Evolutionary conservation across 2,113 vertebrate genomes (phyloP).

Genomic region (Vimba vimba): DNA sequence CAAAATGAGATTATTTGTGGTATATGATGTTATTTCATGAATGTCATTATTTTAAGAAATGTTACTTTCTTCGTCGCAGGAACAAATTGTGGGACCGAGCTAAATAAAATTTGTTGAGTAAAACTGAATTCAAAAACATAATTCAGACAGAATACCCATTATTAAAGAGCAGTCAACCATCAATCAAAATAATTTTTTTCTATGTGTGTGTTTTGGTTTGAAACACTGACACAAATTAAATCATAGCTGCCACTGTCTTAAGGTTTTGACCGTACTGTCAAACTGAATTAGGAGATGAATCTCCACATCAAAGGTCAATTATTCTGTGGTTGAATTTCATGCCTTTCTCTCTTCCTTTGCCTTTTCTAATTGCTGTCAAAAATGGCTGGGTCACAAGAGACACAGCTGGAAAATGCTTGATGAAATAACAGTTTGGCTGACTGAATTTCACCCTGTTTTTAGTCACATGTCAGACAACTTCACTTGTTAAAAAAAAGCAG

Average conservation of each 20-base stretch:
- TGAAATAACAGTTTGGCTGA: constrained; percentile 56
- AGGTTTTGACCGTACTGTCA: constrained; percentile 21
- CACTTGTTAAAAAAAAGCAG: constrained; percentile 30
- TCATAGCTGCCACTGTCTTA: not conserved
- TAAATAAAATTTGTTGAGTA: not conserved
- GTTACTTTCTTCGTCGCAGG: too few species aligned
- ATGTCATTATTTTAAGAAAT: not conserved
- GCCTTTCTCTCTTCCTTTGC: constrained; percentile 32
- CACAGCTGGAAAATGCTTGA: constrained; percentile 51
- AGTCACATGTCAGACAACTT: constrained; percentile 50
- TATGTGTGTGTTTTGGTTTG: not conserved
- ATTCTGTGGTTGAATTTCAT: constrained; percentile 13
- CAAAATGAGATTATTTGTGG: not conserved
- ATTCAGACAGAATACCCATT: not conserved
- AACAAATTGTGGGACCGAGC: too few species aligned
- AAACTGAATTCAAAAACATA: not conserved
- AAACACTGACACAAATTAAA: constrained; percentile 9
- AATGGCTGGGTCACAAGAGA: constrained; percentile 16
- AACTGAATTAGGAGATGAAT: constrained; percentile 38
- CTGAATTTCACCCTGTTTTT: constrained; percentile 50
- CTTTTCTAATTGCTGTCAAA: constrained; percentile 45
- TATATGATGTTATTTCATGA: not conserved
- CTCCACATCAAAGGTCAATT: constrained; percentile 44
- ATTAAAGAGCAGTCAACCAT: not conserved
- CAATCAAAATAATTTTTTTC: too few species aligned